Evolutionary conservation across 2,888 invertebrate species (phyloP), one percentile per base, ranked within the genome.

Genomic region (Cephus rjabovi): DNA sequence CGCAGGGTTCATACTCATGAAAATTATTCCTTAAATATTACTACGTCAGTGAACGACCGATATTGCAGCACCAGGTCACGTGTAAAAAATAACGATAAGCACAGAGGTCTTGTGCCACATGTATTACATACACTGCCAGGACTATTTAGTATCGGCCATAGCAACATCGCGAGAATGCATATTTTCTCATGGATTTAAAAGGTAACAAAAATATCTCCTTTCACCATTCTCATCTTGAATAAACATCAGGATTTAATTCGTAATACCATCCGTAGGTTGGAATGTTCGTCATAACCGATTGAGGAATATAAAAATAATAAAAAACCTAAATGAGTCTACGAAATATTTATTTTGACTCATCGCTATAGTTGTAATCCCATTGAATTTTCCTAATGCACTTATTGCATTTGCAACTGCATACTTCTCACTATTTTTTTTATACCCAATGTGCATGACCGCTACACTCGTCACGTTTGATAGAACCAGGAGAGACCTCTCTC

Each of bases 61-160:
- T 71, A 71, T 31, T 31, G 33, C 31, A 31, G 12, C 31, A 9
- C 12, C 71, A 31, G 11, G 31, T 31, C 3, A 12, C 6, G 31
- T 71, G 12, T 71, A 31, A 71, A 71, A 71, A 71, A 71, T 71
- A 71, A 12, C 31, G 71, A 71, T 71, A 71, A 71, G 71, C 12
- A 71, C 31, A 15, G 71, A 34, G 71, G 31, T 34, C 4, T 31
- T n/a, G 31, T 23, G 23, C 23, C 9, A 71, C 9, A 31, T 33
- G 31, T 31, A 71, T 71, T 12, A 34, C 3, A 31, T 71, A 71
- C 31, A 71, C 33, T 71, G 33, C 11, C 71, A 15, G 3, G 1
- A 1, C 15, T 23, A 56, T 56, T 56, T 56, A 56, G 23, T 56
- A 56, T 23, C 23, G 23, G 56, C 56, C 56, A 56, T 56, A 56